phyloP scores from a whole-genome alignment of 92 coral and sea anemone genomes.

The Nematostella vectensis region DNA sequence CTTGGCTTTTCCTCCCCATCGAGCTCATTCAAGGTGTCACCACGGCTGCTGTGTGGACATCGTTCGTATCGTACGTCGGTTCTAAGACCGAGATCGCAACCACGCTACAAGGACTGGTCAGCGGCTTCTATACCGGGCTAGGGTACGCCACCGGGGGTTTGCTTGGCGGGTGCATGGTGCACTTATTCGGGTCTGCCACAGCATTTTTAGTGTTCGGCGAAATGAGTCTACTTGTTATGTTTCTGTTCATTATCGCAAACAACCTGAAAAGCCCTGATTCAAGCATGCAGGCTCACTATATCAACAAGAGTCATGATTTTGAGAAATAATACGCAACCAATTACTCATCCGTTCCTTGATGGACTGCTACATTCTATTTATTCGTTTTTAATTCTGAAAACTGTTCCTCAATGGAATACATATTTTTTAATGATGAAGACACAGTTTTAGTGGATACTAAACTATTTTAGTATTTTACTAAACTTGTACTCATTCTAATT shows the following conservation, averaged over 20 bases:
- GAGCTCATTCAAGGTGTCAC: slow-evolving; percentile 94
- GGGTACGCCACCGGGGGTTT: slow-evolving; percentile 95
- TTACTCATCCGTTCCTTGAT: too few species aligned
- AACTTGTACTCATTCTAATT: too few species aligned
- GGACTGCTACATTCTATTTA: too few species aligned
- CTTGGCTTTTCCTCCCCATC: slow-evolving; percentile 91
- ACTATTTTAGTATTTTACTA: too few species aligned
- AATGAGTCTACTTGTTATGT: slow-evolving; percentile 78
- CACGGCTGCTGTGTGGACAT: slow-evolving; percentile 93
- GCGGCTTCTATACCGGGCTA: slow-evolving; percentile 88
- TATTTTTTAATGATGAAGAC: too few species aligned
- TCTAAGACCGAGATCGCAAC: slow-evolving; percentile 77
- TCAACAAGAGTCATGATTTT: too few species aligned
- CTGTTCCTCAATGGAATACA: too few species aligned
- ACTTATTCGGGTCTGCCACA: slow-evolving; percentile 87
- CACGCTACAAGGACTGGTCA: slow-evolving; percentile 88
- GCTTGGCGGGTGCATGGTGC: slow-evolving; percentile 90
- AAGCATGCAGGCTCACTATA: too few species aligned
- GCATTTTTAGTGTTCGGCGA: slow-evolving; percentile 92
- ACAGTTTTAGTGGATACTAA: too few species aligned
- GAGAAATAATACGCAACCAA: too few species aligned
- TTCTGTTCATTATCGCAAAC: slow-evolving; percentile 70
- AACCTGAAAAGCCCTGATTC: slow-evolving; percentile 54
- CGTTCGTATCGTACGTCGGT: slow-evolving; percentile 94
- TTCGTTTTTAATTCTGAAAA: too few species aligned